A percentile compares a stretch with the other conserved stretches of the same genome.
phyloP scores from a whole-genome alignment of 2,888 invertebrate genomes.

The Aproaerema taeniolella region DNA sequence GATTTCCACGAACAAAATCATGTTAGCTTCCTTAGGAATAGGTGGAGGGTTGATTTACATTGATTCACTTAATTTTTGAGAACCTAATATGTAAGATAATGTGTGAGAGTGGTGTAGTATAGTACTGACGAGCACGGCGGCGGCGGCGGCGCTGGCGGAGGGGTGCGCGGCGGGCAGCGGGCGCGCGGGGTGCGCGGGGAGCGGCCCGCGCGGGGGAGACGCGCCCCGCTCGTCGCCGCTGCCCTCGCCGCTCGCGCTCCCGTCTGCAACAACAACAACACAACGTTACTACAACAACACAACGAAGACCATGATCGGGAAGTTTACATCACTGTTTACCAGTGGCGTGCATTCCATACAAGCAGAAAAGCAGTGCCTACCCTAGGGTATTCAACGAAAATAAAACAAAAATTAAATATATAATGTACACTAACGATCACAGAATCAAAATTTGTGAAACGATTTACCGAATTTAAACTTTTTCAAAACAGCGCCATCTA shows the following conservation, averaged over 20 bases:
- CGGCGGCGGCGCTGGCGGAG: conserved; percentile 36
- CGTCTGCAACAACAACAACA: conserved; percentile 36
- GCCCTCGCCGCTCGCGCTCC: conserved; percentile 66
- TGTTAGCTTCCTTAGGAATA: too few species aligned
- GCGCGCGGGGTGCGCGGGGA: conserved; percentile 25
- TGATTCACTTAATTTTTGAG: too few species aligned
- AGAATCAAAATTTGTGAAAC: background rate
- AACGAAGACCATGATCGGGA: background rate
- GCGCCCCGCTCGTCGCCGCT: conserved; percentile 69
- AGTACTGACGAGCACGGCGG: conserved; percentile 46
- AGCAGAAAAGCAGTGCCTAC: background rate
- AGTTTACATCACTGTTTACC: too few species aligned
- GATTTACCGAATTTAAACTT: too few species aligned
- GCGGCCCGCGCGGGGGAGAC: conserved; percentile 42
- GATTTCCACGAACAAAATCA: too few species aligned
- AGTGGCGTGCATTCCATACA: too few species aligned
- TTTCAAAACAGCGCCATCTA: too few species aligned
- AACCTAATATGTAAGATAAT: too few species aligned
- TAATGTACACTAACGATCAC: background rate
- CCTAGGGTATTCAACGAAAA: background rate
- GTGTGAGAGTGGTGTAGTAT: too few species aligned
- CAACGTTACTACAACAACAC: background rate
- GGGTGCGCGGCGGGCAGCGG: conserved; percentile 26
- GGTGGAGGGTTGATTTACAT: too few species aligned
- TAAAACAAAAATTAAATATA: background rate